Percentiles rank a stretch among this genome's conserved stretches.
Evolutionary conservation across 2,113 vertebrate genomes (phyloP).

Genomic region (Lichenostomus cassidix): DNA sequence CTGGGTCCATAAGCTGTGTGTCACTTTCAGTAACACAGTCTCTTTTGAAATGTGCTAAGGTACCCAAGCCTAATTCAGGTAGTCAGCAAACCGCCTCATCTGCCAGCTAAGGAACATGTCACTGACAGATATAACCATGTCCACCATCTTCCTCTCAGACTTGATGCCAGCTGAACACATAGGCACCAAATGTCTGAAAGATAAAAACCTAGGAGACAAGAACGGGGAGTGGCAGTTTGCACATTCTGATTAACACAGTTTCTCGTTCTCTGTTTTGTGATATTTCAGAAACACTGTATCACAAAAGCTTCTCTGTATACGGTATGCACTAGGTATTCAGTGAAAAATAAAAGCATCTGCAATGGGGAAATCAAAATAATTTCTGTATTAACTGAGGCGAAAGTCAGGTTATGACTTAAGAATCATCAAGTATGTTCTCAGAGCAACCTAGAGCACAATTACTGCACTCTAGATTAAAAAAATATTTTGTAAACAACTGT

Average conservation of each 20-base stretch:
- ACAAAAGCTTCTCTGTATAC: not conserved
- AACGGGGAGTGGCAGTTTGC: not conserved
- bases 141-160: conserved; percentile 8
- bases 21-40: conserved; percentile 36
- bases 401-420: conserved; percentile 4
- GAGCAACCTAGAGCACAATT: conserved; percentile 17
- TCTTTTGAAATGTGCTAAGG: conserved; percentile 23
- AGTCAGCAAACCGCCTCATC: conserved; percentile 40
- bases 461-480: conserved; percentile 3
- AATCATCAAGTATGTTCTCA: not conserved
- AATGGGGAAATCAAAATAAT: not conserved
- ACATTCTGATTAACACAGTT: not conserved
- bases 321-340: not conserved
- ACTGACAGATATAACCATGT: not conserved
- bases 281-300: not conserved
- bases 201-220: not conserved
- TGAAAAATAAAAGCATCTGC: not conserved
- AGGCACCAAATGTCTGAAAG: not conserved
- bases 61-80: conserved; percentile 44
- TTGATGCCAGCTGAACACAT: not conserved
- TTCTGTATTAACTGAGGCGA: conserved; percentile 6
- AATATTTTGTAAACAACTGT: conserved; percentile 10
- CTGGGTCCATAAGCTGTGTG: conserved; percentile 17
- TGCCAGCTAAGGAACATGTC: conserved; percentile 18
- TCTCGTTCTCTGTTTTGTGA: not conserved